Conservation (phyloP, 2,797 vertebrate genomes). For the Podarcis siculus region DNA sequence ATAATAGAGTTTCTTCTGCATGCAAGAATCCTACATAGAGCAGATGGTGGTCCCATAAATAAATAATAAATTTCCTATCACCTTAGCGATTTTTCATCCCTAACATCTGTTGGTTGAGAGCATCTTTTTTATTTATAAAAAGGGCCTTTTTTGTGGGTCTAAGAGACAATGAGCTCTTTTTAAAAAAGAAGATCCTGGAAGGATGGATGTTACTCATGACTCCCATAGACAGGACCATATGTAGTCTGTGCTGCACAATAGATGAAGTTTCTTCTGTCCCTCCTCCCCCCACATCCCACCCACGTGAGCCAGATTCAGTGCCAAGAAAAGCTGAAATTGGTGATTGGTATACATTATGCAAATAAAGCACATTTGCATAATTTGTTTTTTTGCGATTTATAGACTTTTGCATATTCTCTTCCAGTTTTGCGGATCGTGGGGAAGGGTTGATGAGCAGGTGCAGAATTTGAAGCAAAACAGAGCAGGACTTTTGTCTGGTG, state of each 20-base stretch:
- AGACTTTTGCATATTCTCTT: not conserved
- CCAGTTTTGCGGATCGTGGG: not conserved
- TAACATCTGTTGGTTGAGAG: constrained; percentile 20
- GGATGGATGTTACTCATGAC: not conserved
- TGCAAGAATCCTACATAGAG: not conserved
- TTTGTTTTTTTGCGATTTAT: not conserved
- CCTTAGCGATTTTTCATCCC: constrained; percentile 28
- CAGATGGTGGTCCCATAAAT: constrained; percentile 38
- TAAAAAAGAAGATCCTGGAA: not conserved
- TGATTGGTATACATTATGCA: not conserved
- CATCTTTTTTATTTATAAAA: not conserved
- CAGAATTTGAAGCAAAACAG: not conserved
- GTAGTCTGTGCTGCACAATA: not conserved
- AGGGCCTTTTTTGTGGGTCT: not conserved
- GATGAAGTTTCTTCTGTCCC: not conserved
- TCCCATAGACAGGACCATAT: not conserved
- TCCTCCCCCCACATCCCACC: too few species aligned
- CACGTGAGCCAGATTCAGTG: not conserved
- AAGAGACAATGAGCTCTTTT: not conserved
- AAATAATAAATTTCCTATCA: constrained; percentile 37
- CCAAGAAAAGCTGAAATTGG: not conserved
- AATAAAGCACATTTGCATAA: not conserved
- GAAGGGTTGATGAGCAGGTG: not conserved
- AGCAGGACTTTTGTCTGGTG: not conserved
- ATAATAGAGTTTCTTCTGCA: not conserved